Base-by-base conservation (phyloP, 1,140 invertebrate genomes). In the Platyura marginata region DNA sequence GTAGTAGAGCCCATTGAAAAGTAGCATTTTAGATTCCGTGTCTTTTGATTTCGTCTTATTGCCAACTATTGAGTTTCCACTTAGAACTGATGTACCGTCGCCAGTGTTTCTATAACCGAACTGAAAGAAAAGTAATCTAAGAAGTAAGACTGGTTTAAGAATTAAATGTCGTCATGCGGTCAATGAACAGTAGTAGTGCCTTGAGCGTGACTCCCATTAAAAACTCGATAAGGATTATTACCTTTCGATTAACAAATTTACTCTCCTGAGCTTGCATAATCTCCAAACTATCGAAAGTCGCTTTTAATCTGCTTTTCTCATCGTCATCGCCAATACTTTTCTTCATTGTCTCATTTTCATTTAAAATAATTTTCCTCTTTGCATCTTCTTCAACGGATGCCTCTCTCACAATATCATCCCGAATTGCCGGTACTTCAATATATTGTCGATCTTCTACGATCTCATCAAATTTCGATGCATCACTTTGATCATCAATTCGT, bases 1-100 rank as follows among this genome's bases (percentile, higher is more conserved):
- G 59, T 68, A 76, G 52, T 73, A 74, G 40, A 75, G 65, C 0
- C 70, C 73, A 47, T 76, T 76, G 61, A 76, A 76, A 9, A 73
- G 61, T 35, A 75, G 61, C 71, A 75, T 74, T 43, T 61, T 61
- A n/a, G 65, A 59, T 36, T 47, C 42, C 1, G 8, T 18, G 43
- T 44, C 16, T 21, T 35, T 16, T 35, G 49, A 52, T 20, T 45
- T 50, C 3, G 32, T 29, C 3, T 51, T 43, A 3, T 53, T 51
- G 5, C 57, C 57, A 0, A 55, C 56, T 4, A 61, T 56, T 3
- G 59, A 59, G 40, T 59, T 61, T 42, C 56, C 59, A 47, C 57
- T 61, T 21, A 61, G 21, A 0, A 55, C 55, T 2, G 55, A 57
- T 32, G 59, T 42, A 13, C 59, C 56, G 35, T 61, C 59, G n/a